Evolutionary conservation across 1,140 invertebrate genomes (phyloP), one percentile per base, ranked within the genome.

Genomic region (Drosophila rhopaloa): DNA sequence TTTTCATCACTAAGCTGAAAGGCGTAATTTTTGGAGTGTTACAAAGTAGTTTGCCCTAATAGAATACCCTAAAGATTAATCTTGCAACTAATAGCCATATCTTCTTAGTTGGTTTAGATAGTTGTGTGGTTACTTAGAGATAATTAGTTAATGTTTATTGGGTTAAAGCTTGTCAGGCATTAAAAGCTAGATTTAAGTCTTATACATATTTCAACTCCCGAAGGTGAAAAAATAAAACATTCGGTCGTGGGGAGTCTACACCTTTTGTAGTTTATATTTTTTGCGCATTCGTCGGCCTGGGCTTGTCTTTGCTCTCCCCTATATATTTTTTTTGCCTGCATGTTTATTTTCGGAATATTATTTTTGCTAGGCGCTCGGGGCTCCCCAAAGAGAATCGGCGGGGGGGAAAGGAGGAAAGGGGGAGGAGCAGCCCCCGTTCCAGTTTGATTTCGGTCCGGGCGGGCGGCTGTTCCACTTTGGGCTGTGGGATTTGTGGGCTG

Each of bases 331-430:
- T 43, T 46, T 32, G 32, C 57, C 61, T 5, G 62, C 40, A 63
- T 63, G 71, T 76, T 79, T 80, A 80, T 80, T 80, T 81, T 81
- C 9, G 44, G 66, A 73, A 66, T 65, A 56, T 60, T 59, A 43
- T 19, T 56, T 46, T 37, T 54, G 29, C 55, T 47, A 73, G 75
- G 60, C 44, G 32, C 63, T 57, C 35, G n/a, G 44, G 46, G 46
- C 38, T n/a, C 35, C 9, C 35, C 29, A 32, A 32, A 5, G 35
- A 35, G n/a, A 35, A 16, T 51, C 6, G 48, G 48, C 9, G 48
- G 29, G 37, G 37, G 37, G 37, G 27, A 29, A 29, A 6, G 10
- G 5, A 47, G 11, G 0, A n/a, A 8, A 4, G 13, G 4, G 8
- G 6, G 1, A 7, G 0, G 11, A 24, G 8, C 19, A 4, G 24